Evolutionary conservation across 2,113 vertebrate genomes (phyloP), one percentile per base, ranked within the genome.

Genomic region (Pseudopodoces humilis): DNA sequence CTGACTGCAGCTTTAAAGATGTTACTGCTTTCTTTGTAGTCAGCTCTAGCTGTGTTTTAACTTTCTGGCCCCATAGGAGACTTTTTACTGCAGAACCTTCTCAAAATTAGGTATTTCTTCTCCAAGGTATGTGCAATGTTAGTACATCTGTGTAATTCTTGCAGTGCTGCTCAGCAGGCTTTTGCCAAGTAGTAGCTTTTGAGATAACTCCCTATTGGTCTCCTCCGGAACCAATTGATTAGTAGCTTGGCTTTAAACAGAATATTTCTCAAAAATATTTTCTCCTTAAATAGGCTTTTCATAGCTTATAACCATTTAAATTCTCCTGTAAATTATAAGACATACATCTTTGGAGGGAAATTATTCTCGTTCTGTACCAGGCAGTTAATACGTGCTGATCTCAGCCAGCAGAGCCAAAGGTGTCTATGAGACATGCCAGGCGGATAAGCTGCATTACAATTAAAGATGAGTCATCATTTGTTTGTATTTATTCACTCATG

Each of bases 381-480:
- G 60, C 91, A 67, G 23, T 86, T 90, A 95, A n/a, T 86, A 65
- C 46, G 53, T 70, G 50, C 78, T 84, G 93, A 94, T 93, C 24
- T 69, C 56, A 79, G 88, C 35, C 49, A 87, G 86, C 33, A 81
- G 35, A 43, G 49, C 15, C 33, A 28, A 60, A 95, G 74, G 56
- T 81, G 79, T 69, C 58, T 70, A 6, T 39, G 95, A 94, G 96
- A 85, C 43, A 23, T 41, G 35, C 4, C 28, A 52, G 82, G 64
- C 84, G 50, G 64, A 76, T 92, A 83, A 91, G 44, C 88, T 94
- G 70, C 71, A 75, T 74, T 47, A 69, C 69, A 94, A 65, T 41
- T 91, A 88, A 94, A 92, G 92, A 93, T 77, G 58, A 93, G 39
- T 94, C 88, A 92, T 79, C 27, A 83, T 44, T 94, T 94, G 28